These are phyloP conservation scores for Leucophenga maculata DNA, from an alignment of 2,888 invertebrate genomes.

Conservation along the genomic window DNA sequence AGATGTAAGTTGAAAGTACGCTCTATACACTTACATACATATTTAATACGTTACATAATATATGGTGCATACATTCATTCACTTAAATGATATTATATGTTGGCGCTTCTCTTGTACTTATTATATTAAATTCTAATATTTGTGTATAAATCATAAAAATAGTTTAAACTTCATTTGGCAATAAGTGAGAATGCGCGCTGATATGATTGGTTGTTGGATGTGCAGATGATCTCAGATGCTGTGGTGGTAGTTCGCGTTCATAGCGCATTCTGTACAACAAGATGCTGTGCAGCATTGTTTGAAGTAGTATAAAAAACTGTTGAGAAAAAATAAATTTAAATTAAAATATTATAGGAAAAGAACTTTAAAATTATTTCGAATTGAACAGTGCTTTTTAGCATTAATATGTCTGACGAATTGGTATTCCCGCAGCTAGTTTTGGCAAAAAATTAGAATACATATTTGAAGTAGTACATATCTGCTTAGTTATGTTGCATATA, in stretches of 20 bases:
- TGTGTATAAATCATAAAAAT: conserved; percentile 19
- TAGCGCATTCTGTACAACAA: conserved; percentile 49
- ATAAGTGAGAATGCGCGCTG: conserved; percentile 51
- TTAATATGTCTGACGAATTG: too few relatives aligned
- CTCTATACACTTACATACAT: neutral
- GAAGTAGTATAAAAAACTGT: conserved; percentile 51
- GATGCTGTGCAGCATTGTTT: conserved; percentile 47
- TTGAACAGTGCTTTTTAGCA: too few relatives aligned
- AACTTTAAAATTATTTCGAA: conserved; percentile 18
- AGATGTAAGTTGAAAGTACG: neutral
- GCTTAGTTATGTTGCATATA: neutral
- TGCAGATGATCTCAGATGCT: conserved; percentile 50
- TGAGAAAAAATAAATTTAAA: conserved; percentile 2
- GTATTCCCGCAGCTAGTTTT: too few relatives aligned
- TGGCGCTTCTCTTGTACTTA: conserved; percentile 4
- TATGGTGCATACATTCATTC: conserved; percentile 37
- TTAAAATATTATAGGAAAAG: too few relatives aligned
- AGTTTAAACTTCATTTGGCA: conserved; percentile 32
- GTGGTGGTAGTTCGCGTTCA: conserved; percentile 37
- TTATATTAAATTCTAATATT: conserved; percentile 7
- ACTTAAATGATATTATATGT: conserved; percentile 40
- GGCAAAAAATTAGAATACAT: too few relatives aligned
- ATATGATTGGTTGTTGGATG: conserved; percentile 56
- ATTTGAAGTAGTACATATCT: conserved; percentile 8
- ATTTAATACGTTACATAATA: conserved; percentile 26